These are phyloP conservation scores for Vesta saturnalis DNA, from an alignment of 2,888 invertebrate genomes.

Conservation along the genomic window DNA sequence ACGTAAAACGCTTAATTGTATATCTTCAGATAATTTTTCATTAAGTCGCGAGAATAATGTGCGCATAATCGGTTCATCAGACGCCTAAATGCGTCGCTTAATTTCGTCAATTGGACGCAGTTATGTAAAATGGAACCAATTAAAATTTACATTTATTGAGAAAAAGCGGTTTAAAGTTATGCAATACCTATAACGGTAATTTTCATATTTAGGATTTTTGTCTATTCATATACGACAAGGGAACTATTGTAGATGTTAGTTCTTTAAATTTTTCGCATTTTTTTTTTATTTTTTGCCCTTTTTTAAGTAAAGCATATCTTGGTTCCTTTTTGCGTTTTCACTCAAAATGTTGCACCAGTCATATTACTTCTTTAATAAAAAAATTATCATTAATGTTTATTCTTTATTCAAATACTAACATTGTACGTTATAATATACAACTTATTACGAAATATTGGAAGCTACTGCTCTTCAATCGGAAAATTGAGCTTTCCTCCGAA, in stretches of 20 bases:
- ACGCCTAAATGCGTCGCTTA: no score
- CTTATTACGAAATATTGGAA: no score
- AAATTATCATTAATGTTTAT: no score
- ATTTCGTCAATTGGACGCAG: neutral
- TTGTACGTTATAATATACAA: neutral
- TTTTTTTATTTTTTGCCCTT: neutral
- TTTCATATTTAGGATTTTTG: neutral
- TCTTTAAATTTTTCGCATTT: neutral
- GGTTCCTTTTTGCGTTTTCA: no score
- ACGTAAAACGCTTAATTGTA: no score
- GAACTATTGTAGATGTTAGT: neutral
- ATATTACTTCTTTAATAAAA: neutral
- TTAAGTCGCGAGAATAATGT: no score
- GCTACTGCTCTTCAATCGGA: no score
- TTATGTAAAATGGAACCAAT: neutral
- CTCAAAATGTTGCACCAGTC: neutral
- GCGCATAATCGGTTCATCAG: no score
- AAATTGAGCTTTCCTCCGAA: no score
- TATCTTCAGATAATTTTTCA: no score
- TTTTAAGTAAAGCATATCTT: neutral
- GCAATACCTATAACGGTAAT: neutral
- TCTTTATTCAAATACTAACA: no score
- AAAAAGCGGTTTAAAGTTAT: neutral
- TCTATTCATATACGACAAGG: neutral
- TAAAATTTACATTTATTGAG: neutral